Base-by-base conservation (phyloP, 2,888 invertebrate genomes). In the Rhogogaster chlorosoma region DNA sequence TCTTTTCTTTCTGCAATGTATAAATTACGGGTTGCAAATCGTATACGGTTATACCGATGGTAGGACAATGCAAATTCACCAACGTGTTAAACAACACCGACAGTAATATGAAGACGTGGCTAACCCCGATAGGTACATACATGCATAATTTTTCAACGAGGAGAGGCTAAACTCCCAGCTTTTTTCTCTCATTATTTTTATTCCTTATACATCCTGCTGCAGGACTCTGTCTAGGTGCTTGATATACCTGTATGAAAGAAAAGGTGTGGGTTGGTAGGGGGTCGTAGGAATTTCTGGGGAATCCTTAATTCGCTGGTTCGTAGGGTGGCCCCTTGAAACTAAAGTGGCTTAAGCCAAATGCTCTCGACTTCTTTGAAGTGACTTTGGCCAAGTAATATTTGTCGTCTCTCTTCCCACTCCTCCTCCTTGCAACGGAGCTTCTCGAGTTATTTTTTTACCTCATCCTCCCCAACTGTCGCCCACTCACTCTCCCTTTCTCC, bases 301-400 rank as follows among this genome's bases (percentile, higher is more conserved):
- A 57, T 78, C 57, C 78, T 78, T 78, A 53, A 78, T 78, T 78
- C 53, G 53, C 57, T 26, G 57, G 80, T 22, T 80, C 22, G 36
- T 61, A 38, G 32, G 49, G 49, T 29, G 80, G 36, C 83, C 53
- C 32, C 83, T 83, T 32, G 67, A 67, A 83, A 67, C 29, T 83
- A 32, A 83, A 83, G 70, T 83, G 83, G 70, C 67, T 80, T 70
- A 70, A 83, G 83, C 22, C 64, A 36, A 83, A 83, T 83, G 67
- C 83, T 83, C 83, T 83, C 67, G 45, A 67, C 67, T 83, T 70
- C 83, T 67, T 83, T 83, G 83, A 83, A 83, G 83, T 70, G 67
- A 80, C 80, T 80, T 57, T 80, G 57, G 57, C 80, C 80, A 61
- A 61, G 80, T 80, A 80, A 80, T 80, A 80, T 80, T 80, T 80